phyloP scores from a whole-genome alignment of 1,140 invertebrate species.

The Whitmania pigra region DNA sequence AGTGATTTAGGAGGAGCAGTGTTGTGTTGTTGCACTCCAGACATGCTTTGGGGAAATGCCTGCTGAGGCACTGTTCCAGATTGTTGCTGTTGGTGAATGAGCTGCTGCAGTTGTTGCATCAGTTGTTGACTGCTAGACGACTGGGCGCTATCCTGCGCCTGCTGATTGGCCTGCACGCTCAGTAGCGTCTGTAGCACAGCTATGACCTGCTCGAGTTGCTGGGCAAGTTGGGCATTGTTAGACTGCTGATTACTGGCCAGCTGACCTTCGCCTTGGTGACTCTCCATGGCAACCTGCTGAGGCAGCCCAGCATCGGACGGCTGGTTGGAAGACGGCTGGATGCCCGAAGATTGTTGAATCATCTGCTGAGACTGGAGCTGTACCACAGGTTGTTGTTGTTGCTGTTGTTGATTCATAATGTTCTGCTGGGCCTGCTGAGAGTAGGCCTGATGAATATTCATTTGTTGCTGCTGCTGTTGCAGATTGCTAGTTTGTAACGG shows the following conservation, averaged over 20 bases:
- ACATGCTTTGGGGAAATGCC: too few species aligned
- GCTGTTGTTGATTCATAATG: not conserved
- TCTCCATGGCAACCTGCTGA: too few species aligned
- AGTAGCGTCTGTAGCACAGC: too few species aligned
- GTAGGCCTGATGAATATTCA: not conserved
- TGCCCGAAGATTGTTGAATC: not conserved
- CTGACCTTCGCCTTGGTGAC: not conserved
- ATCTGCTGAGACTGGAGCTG: constrained; percentile 5
- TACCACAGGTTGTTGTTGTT: not conserved
- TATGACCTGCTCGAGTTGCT: not conserved
- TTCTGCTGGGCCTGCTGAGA: not conserved
- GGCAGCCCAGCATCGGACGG: too few species aligned
- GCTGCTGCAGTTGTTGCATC: constrained; percentile 1
- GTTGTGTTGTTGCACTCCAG: too few species aligned
- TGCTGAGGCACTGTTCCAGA: constrained; percentile 1
- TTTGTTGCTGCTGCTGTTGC: not conserved
- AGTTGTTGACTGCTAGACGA: not conserved
- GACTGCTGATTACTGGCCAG: not conserved
- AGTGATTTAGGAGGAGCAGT: not conserved
- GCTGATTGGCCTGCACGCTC: not conserved
- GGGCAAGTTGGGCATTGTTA: not conserved
- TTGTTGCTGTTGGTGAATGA: not conserved
- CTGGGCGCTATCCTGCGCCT: not conserved
- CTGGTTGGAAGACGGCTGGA: not conserved
- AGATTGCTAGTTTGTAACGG: not conserved